Conservation (phyloP, 1,140 invertebrate genomes). For the Lethocerus indicus region DNA sequence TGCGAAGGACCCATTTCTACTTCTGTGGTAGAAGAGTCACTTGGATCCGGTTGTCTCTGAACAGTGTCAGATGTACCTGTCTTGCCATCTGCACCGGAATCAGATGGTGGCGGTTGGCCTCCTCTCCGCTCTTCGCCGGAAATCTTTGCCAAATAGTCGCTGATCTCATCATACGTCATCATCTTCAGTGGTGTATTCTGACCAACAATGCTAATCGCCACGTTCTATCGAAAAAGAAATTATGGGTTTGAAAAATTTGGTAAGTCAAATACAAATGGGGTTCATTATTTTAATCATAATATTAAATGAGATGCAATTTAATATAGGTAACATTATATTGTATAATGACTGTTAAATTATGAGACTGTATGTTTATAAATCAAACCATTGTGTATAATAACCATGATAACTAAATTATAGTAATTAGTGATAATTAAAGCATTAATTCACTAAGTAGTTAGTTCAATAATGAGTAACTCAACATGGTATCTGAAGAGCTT, state of each 20-base stretch:
- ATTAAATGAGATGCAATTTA: neutral
- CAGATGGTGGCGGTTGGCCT: constrained; percentile 26
- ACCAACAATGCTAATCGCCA: constrained; percentile 81
- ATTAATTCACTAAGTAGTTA: too few relatives aligned
- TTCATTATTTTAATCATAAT: neutral
- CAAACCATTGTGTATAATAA: neutral
- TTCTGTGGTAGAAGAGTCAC: constrained; percentile 4
- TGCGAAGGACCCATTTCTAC: too few relatives aligned
- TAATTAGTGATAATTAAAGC: too few relatives aligned
- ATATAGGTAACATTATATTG: neutral
- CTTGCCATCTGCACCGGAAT: too few relatives aligned
- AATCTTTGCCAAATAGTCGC: constrained; percentile 46
- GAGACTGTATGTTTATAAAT: neutral
- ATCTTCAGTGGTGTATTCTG: constrained; percentile 62
- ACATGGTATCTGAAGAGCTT: too few relatives aligned
- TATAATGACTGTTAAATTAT: neutral
- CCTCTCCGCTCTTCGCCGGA: constrained; percentile 56
- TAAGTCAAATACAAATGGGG: neutral
- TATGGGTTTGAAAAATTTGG: neutral
- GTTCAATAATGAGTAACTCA: too few relatives aligned
- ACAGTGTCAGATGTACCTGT: too few relatives aligned
- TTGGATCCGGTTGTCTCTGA: too few relatives aligned
- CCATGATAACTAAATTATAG: neutral
- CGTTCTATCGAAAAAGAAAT: constrained; percentile 45
- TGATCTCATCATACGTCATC: constrained; percentile 57